A percentile compares a stretch with the other conserved stretches of the same genome.
phyloP scores from a whole-genome alignment of 2,888 invertebrate species.

The Dasypogon diadema region DNA sequence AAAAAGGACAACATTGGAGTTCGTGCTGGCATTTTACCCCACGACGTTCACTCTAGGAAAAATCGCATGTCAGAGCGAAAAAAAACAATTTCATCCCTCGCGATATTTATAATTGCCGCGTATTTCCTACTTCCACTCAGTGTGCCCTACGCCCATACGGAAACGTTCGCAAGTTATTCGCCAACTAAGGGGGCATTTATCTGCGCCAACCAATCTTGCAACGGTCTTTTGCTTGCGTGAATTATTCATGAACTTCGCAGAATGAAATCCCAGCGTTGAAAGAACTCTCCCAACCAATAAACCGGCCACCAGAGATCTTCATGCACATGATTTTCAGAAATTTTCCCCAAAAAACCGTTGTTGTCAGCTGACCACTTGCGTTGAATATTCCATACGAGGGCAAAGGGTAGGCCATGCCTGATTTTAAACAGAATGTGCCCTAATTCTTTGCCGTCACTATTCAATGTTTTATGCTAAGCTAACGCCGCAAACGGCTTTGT shows the following conservation, averaged over 20 bases:
- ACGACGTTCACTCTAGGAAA: not conserved
- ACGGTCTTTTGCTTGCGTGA: slow-evolving; percentile 54
- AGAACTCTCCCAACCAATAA: not conserved
- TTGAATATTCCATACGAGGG: too few relatives aligned
- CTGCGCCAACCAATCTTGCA: slow-evolving; percentile 44
- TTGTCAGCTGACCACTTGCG: too few relatives aligned
- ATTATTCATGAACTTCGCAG: slow-evolving; percentile 52
- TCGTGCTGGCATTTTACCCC: slow-evolving; percentile 13
- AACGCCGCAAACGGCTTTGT: too few relatives aligned
- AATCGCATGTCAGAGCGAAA: slow-evolving; percentile 28
- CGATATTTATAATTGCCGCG: slow-evolving; percentile 35
- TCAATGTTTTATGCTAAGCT: too few relatives aligned
- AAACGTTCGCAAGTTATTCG: not conserved
- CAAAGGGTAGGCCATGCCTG: too few relatives aligned
- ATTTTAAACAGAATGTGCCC: too few relatives aligned
- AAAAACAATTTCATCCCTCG: not conserved
- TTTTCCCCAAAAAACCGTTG: too few relatives aligned
- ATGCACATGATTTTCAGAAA: too few relatives aligned
- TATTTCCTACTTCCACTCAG: slow-evolving; percentile 13
- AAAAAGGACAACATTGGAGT: not conserved
- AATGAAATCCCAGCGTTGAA: not conserved
- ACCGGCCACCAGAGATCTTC: too few relatives aligned
- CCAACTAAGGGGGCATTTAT: slow-evolving; percentile 39
- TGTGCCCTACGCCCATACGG: not conserved
- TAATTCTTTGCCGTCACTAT: too few relatives aligned